These are phyloP conservation scores for Zaprionus inermis DNA, from an alignment of 1,140 invertebrate species.

Conservation along the genomic window DNA sequence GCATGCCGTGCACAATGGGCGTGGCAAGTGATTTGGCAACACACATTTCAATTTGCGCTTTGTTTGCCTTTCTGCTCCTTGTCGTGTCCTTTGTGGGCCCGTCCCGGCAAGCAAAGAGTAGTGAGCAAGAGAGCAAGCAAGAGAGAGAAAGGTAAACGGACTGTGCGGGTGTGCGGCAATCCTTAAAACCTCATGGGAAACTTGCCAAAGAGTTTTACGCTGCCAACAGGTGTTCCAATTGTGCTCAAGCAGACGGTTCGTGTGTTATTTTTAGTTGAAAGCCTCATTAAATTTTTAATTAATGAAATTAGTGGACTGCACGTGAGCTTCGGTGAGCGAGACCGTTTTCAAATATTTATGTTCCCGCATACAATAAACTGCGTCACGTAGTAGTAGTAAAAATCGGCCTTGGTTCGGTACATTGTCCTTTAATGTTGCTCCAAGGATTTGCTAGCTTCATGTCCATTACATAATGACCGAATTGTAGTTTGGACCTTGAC, in stretches of 20 bases:
- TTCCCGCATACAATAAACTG: not conserved
- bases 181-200: conserved; percentile 64
- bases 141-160: not conserved
- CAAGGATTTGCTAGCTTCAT: conserved; percentile 34
- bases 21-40: conserved; percentile 58
- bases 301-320: conserved; percentile 63
- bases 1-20: conserved; percentile 15
- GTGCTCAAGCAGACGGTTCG: conserved; percentile 13
- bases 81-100: conserved; percentile 39
- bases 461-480: conserved; percentile 8
- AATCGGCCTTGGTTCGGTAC: conserved; percentile 19
- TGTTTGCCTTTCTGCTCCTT: conserved; percentile 52
- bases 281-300: conserved; percentile 82
- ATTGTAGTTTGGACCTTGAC: conserved; percentile 8
- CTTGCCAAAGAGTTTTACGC: conserved; percentile 64
- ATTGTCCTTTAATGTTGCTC: conserved; percentile 45
- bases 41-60: conserved; percentile 67
- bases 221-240: conserved; percentile 75
- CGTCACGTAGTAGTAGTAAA: not conserved
- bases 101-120: not conserved
- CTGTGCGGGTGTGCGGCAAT: conserved; percentile 23
- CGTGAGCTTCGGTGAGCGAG: conserved; percentile 19
- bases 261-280: conserved; percentile 69
- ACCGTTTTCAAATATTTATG: conserved; percentile 28
- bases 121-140: not conserved